Base-by-base conservation (phyloP, 2,797 vertebrate species). In the Enteromius mattozi region DNA sequence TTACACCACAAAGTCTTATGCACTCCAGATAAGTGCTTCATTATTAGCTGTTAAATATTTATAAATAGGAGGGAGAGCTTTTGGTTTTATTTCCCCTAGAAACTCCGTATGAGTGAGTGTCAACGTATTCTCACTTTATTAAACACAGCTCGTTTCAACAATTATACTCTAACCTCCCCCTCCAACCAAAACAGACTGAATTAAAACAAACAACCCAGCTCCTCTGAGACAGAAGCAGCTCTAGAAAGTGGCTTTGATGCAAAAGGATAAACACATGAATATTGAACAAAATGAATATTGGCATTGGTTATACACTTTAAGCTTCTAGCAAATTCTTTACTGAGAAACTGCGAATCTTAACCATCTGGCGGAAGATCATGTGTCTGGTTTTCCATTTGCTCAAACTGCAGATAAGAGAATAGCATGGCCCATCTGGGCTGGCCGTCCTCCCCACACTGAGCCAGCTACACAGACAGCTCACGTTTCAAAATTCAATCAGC, bases 301-400 rank as follows among this genome's bases (percentile, higher is more conserved):
- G 54, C 78, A 59, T 85, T 81, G 54, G 79, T 76, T 68, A 71
- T 74, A 77, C 54, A 77, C 69, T 61, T 77, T 35, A 75, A 69
- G 71, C 47, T 80, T 70, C 69, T 66, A 74, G 78, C 51, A 69
- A 59, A 83, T 76, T 80, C 81, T 68, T 75, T 13, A 78, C 72
- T 40, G 5, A 35, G 63, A 85, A 47, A 75, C 10, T 56, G 27
- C 80, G 47, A 78, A 85, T 79, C 82, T 65, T 8, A 78, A 78
- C 86, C 84, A 88, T 89, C 86, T 86, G 84, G 56, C 42, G 2
- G n/a, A 35, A 75, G 80, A 80, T 74, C 47, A 61, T 47, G 75
- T 63, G 66, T 45, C 45, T 27, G 45, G 17, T 66, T 75, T 86
- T 84, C 30, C n/a, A 63, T 24, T 69, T 49, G 56, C 68, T 54